Evolutionary conservation across 1,140 invertebrate species (phyloP), one percentile per base, ranked within the genome.

Genomic region (Orius insidiosus): DNA sequence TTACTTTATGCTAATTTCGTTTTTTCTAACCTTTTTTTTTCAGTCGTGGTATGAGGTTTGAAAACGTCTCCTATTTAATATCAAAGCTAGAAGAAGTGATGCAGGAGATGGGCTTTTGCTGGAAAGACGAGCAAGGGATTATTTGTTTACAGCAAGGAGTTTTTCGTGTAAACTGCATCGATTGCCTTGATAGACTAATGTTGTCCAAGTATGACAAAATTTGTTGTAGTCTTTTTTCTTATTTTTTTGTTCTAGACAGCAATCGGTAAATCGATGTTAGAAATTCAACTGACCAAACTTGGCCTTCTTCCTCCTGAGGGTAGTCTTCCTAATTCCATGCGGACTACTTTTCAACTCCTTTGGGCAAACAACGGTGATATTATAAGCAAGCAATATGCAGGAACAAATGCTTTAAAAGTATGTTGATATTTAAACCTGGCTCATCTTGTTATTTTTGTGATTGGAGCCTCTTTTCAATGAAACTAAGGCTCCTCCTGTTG

Each of bases 311-410:
- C 85, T 5, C 90, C 90, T 1, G 90, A 95, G 58, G 71, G 78
- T 38, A 59, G 69, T 32, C 66, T 86, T 38, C 80, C 83, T 10
- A 62, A 72, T 2, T 69, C 72, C 31, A 68, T 86, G 33, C 71
- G 78, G 41, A 66, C 72, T 32, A 80, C 76, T 15, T 84, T 87
- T 59, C 81, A 85, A 60, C 64, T 73, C 31, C 65, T 96, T 53
- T 98, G 92, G 92, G 93, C 93, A 1, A 95, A 97, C 65, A 96
- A 95, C 67, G 93, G 93, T 0, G 90, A 95, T 59, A 78, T 80
- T 38, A 85, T 96, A 45, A 89, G 85, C 53, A 74, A 86, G 52
- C 93, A 97, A 59, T 98, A 98, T 66, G 92, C 93, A 5, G 93
- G 93, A 14, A 97, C 93, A 15, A 93, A 90, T 61, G 93, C 93